phyloP scores from a whole-genome alignment of 1,140 invertebrate species.

The Nephila pilipes region DNA sequence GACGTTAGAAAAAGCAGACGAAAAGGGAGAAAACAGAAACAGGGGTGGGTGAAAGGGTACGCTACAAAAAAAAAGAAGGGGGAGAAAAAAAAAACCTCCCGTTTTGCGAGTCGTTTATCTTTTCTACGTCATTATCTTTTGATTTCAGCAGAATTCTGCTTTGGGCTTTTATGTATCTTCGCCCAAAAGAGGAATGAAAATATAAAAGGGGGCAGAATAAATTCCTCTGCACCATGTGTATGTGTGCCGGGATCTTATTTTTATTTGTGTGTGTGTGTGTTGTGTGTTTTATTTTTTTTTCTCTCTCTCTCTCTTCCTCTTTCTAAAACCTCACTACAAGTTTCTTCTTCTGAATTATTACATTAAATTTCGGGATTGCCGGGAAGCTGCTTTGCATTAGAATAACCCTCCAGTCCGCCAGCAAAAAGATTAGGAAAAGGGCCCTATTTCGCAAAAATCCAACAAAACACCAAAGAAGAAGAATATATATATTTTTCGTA shows the following conservation, averaged over 20 bases:
- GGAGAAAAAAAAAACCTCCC: neutral
- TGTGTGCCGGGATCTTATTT: neutral
- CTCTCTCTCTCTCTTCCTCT: neutral
- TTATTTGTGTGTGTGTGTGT: constrained; percentile 43
- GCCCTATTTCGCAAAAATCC: constrained; percentile 22
- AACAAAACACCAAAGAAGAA: constrained; percentile 41
- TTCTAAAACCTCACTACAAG: constrained; percentile 21
- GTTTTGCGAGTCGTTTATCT: constrained; percentile 72
- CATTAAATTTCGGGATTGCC: constrained; percentile 60
- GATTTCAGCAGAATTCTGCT: constrained; percentile 59
- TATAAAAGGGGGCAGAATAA: constrained; percentile 39
- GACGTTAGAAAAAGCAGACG: constrained; percentile 41
- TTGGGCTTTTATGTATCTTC: constrained; percentile 54
- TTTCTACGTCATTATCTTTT: constrained; percentile 75
- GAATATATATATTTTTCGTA: constrained; percentile 31
- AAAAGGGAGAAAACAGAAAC: constrained; percentile 30
- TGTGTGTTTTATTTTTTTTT: neutral
- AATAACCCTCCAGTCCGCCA: neutral
- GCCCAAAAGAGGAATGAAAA: constrained; percentile 19
- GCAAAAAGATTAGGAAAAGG: constrained; percentile 18
- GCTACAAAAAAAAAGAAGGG: neutral
- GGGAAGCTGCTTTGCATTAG: constrained; percentile 70
- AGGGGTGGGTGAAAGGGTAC: neutral
- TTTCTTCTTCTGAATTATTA: constrained; percentile 62
- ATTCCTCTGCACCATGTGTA: constrained; percentile 26